These are phyloP conservation scores for Valencia hispanica DNA, from an alignment of 2,797 vertebrate genomes.

Conservation along the genomic window DNA sequence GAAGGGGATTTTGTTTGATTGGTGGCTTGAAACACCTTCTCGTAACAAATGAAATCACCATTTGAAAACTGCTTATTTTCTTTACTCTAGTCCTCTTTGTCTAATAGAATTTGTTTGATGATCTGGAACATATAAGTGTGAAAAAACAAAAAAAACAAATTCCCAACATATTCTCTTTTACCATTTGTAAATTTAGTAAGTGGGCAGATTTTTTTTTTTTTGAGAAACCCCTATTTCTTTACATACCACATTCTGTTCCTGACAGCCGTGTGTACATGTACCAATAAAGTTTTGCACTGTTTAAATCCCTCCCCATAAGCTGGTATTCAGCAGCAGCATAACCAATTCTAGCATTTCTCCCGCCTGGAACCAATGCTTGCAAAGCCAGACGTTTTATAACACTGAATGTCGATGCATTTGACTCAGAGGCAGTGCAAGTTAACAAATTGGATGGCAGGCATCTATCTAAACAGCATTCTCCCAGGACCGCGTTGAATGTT, in stretches of 20 bases:
- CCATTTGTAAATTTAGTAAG: not conserved
- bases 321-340: constrained; percentile 39
- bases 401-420: constrained; percentile 33
- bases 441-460: constrained; percentile 44
- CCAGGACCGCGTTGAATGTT: constrained; percentile 42
- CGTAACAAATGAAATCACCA: not conserved
- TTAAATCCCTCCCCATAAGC: constrained; percentile 1
- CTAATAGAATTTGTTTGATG: not conserved
- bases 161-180: not conserved
- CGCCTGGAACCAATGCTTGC: constrained; percentile 28
- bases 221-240: not conserved
- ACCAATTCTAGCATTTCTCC: constrained; percentile 32
- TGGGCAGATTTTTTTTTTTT: not conserved
- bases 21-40: not conserved
- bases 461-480: constrained; percentile 44
- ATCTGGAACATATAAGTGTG: not conserved
- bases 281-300: constrained; percentile 18
- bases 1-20: not conserved
- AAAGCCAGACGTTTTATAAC: constrained; percentile 25
- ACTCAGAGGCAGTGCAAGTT: constrained; percentile 39
- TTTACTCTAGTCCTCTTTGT: not conserved
- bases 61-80: not conserved
- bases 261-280: constrained; percentile 7
- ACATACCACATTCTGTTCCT: not conserved
- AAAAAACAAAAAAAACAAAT: not conserved